A percentile compares a stretch with the other conserved stretches of the same genome.
These are phyloP conservation scores for Myripristis jacobus DNA, from an alignment of 2,797 vertebrate species.

Conservation along the genomic window DNA sequence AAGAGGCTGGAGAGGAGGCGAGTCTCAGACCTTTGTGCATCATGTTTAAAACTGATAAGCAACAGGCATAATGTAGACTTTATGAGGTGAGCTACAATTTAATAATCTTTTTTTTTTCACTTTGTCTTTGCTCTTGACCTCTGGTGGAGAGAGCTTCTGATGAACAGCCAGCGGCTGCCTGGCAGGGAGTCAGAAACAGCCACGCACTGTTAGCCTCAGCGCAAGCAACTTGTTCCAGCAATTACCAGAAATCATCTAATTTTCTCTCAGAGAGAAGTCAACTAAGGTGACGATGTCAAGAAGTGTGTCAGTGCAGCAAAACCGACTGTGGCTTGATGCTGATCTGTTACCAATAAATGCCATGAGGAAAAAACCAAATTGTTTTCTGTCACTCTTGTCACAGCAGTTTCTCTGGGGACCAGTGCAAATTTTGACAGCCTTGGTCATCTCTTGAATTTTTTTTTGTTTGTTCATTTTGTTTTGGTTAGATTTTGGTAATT, in stretches of 20 bases:
- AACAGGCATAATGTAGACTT: constrained; percentile 11
- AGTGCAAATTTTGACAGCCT: too few relatives aligned
- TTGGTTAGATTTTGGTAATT: too few relatives aligned
- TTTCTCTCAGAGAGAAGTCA: constrained; percentile 27
- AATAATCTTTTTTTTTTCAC: background rate
- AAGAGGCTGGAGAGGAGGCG: background rate
- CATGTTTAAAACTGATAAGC: background rate
- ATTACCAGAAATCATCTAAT: constrained; percentile 44
- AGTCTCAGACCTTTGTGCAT: background rate
- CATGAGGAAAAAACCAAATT: background rate
- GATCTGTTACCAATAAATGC: constrained; percentile 25
- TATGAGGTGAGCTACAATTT: constrained; percentile 12
- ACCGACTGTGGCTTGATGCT: constrained; percentile 23
- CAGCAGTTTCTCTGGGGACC: constrained; percentile 1
- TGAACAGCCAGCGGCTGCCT: constrained; percentile 34
- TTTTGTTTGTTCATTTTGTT: too few relatives aligned
- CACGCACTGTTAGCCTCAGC: constrained; percentile 1
- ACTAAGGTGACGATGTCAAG: constrained; percentile 22
- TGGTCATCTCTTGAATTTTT: too few relatives aligned
- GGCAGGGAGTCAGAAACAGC: constrained; percentile 31
- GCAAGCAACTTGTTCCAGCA: constrained; percentile 3
- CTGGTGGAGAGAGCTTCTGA: constrained; percentile 34
- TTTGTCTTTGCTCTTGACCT: constrained; percentile 18
- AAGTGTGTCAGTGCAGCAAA: constrained; percentile 23
- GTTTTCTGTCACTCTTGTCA: constrained; percentile 22